Evolutionary conservation across 2,888 invertebrate genomes (phyloP), one percentile per base, ranked within the genome.

Genomic region (Pseudococcus jackbeardsleyi): DNA sequence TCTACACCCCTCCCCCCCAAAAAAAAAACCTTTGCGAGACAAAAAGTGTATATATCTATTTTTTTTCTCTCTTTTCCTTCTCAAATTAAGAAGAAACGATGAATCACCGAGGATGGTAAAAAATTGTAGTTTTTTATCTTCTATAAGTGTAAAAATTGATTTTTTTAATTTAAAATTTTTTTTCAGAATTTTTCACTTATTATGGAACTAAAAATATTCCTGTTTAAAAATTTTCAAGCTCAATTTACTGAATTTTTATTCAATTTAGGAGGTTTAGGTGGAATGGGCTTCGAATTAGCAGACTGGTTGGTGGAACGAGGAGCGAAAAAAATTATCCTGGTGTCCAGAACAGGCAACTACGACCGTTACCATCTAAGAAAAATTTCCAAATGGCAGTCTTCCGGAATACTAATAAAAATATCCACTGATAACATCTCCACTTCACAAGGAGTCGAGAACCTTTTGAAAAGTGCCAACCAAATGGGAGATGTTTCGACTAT

Each of bases 401-500:
- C 19, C 50, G 68, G 84, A 48, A 42, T 88, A 12, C 85, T 88
- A 15, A 48, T 89, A 33, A 68, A 86, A 50, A 88, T 89, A 22
- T 84, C 89, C 22, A 89, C 89, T 9, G 89, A 88, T 12, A 89
- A 89, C 19, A 88, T 89, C 12, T 84, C 88, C 2, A 86, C 72
- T 12, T 77, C 64, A 4, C 33, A 87, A 42, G 89, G 89, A 7
- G 89, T 88, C 17, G 82, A 68, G 17, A 84, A 88, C 12, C 84
- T 89, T 12, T 89, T 93, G 1, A 82, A 88, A 79, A 85, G 64
- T 33, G 89, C 89, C 3, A 22, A 79, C 8, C 84, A 59, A 19
- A 22, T 89, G 12, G 89, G 89, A 12, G 42, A 86, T 33, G 85
- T 89, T 19, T 85, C 88, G 19, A 89, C 89, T 0, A 88, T 89